phyloP scores from a whole-genome alignment of 2,113 vertebrate genomes.

The Meleagris gallopavo region DNA sequence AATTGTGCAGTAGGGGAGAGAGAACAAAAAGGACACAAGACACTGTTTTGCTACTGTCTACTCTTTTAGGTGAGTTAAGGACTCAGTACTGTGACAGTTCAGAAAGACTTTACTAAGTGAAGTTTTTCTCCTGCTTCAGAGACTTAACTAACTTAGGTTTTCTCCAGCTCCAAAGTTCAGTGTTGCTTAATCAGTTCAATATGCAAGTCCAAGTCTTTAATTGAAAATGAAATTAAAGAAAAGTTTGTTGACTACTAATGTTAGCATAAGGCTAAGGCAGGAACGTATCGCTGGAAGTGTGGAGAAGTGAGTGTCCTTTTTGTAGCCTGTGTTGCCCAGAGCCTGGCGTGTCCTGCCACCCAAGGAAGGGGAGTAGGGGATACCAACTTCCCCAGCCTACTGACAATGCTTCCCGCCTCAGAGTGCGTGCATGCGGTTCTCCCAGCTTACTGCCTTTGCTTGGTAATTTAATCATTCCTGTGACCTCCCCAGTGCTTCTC shows the following conservation, averaged over 20 bases:
- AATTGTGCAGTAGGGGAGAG: not conserved
- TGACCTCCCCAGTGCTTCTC: not conserved
- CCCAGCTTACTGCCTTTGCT: not conserved
- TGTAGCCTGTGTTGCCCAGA: not conserved
- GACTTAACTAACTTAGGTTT: not conserved
- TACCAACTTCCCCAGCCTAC: not conserved
- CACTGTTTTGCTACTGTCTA: not conserved
- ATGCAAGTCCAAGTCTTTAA: not conserved
- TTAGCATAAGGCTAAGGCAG: not conserved
- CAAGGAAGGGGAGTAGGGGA: not conserved
- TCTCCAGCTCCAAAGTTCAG: not conserved
- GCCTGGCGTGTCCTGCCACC: not conserved
- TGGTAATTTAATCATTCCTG: rapidly evolving
- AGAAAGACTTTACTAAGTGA: not conserved
- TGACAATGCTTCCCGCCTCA: not conserved
- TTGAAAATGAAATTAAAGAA: rapidly evolving
- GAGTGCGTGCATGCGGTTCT: not conserved
- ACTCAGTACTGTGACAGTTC: not conserved
- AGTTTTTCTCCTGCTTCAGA: not conserved
- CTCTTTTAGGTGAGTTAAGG: not conserved
- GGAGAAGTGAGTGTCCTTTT: not conserved
- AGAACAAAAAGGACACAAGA: not conserved
- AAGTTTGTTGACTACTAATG: not conserved
- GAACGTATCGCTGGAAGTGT: not conserved
- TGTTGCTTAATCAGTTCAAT: not conserved